Base-by-base conservation (phyloP, 2,113 vertebrate species). In the Sceloporus tristichus region DNA sequence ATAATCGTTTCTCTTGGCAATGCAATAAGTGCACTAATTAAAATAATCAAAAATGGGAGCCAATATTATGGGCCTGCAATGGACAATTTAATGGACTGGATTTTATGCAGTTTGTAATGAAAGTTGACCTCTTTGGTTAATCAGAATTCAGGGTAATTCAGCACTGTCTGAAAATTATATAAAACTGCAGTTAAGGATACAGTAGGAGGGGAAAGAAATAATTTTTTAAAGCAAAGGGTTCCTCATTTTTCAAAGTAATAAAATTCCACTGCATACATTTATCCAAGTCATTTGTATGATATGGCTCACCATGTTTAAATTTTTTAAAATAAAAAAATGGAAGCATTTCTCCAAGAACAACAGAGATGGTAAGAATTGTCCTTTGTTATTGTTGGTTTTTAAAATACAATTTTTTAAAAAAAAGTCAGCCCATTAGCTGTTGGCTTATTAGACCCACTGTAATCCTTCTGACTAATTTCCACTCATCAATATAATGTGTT, bases 91-190 rank as follows among this genome's bases (percentile, higher is more conserved):
- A 95, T 93, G 89, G 90, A 87, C 84, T 91, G 79, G 70, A 40
- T 92, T 93, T 95, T 94, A 93, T 93, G 79, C 38, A 89, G 79
- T 93, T 92, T 94, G 80, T 91, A 92, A 93, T 94, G 84, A 82
- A 95, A 94, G 85, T 82, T 87, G 91, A 90, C 92, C 82, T 2
- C 73, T 87, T 88, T 87, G 81, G 48, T 91, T 95, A 94, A 92
- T 95, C 85, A 92, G 82, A 95, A 95, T 92, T 92, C 89, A 89
- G 19, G 77, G 80, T 86, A 91, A 95, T 0, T 13, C 89, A 91
- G 75, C 81, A 65, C 74, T 87, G 40, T 85, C 85, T 90, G 82
- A 91, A 29, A 29, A 79, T 66, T 92, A 81, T 71, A 88, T 89
- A 87, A 93, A 66, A 94, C 84, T 93, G 87, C 13, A 87, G 91